Evolutionary conservation across 23 tunicate species (phyloP).

Genomic region (Ciona savignyi): DNA sequence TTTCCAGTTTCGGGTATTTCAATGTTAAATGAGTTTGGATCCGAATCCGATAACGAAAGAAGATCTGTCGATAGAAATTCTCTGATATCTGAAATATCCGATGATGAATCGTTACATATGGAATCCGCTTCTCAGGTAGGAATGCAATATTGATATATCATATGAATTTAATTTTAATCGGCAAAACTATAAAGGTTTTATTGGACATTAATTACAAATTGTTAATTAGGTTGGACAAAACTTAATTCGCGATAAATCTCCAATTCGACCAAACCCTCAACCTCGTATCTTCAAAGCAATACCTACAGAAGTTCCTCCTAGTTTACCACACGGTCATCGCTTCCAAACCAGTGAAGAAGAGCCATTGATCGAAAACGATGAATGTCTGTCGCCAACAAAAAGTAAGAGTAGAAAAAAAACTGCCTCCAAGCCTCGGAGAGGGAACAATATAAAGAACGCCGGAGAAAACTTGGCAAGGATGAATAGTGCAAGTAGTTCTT

Average conservation of each 20-base stretch:
- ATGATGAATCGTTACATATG: conserved; percentile 74
- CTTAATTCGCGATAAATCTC: background rate
- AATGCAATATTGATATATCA: too few species aligned
- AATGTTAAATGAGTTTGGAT: conserved; percentile 74
- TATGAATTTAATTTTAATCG: too few species aligned
- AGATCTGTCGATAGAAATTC: conserved; percentile 19
- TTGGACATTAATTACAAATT: background rate
- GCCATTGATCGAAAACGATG: background rate
- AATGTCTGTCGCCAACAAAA: background rate
- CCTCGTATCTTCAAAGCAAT: conserved; percentile 2
- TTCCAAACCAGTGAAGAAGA: conserved; percentile 1
- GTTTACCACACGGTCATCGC: background rate
- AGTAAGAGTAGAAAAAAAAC: background rate
- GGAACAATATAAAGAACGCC: conserved; percentile 3
- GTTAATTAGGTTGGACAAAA: conserved; percentile 20
- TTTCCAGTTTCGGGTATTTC: conserved; percentile 62
- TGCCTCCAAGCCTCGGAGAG: conserved; percentile 14
- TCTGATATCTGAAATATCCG: conserved; percentile 16
- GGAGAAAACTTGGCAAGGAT: conserved; percentile 18
- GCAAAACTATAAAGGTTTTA: background rate
- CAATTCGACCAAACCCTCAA: conserved; percentile 11
- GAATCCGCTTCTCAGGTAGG: conserved; percentile 91
- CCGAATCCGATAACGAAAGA: conserved; percentile 20
- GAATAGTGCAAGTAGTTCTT: conserved; percentile 48
- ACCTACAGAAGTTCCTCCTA: background rate